phyloP scores from a whole-genome alignment of 2,888 invertebrate genomes.

The Spicauda simplicius region DNA sequence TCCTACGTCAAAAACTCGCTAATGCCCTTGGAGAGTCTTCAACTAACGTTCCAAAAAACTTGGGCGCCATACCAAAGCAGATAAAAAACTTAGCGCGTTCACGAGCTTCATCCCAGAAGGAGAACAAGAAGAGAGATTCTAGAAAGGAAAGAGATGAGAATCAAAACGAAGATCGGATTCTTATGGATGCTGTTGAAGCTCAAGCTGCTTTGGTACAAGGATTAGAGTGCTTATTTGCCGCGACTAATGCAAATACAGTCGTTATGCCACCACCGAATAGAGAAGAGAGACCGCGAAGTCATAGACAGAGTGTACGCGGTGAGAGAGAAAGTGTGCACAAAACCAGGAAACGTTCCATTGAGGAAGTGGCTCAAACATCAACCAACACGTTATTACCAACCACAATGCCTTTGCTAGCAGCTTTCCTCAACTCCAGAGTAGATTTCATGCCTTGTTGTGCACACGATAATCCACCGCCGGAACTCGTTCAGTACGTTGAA shows the following conservation, averaged over 20 bases:
- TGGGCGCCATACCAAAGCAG: slow-evolving; percentile 90
- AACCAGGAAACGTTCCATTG: slow-evolving; percentile 81
- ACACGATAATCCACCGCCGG: slow-evolving; percentile 62
- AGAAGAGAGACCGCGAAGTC: slow-evolving; percentile 68
- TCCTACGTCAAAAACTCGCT: slow-evolving; percentile 63
- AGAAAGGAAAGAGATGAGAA: slow-evolving; percentile 76
- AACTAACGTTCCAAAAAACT: slow-evolving; percentile 85
- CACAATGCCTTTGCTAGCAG: slow-evolving; percentile 86
- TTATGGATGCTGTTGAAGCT: slow-evolving; percentile 80
- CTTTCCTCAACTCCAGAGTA: slow-evolving; percentile 86
- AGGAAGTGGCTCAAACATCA: slow-evolving; percentile 86
- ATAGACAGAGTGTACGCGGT: slow-evolving; percentile 72
- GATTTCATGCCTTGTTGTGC: slow-evolving; percentile 81
- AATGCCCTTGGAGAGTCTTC: slow-evolving; percentile 74
- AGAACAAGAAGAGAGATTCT: slow-evolving; percentile 81
- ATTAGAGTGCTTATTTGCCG: slow-evolving; percentile 79
- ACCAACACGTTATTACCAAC: slow-evolving; percentile 88
- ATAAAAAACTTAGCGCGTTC: slow-evolving; percentile 82
- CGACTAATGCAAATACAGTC: slow-evolving; percentile 78
- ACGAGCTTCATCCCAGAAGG: slow-evolving; percentile 84
- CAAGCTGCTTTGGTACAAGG: slow-evolving; percentile 85
- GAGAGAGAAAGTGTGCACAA: slow-evolving; percentile 75
- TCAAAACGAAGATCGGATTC: slow-evolving; percentile 71
- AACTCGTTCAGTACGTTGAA: slow-evolving; percentile 59
- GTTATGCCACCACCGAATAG: slow-evolving; percentile 77